Evolutionary conservation across 1,140 invertebrate genomes (phyloP).

Genomic region (Harpegnathos saltator): DNA sequence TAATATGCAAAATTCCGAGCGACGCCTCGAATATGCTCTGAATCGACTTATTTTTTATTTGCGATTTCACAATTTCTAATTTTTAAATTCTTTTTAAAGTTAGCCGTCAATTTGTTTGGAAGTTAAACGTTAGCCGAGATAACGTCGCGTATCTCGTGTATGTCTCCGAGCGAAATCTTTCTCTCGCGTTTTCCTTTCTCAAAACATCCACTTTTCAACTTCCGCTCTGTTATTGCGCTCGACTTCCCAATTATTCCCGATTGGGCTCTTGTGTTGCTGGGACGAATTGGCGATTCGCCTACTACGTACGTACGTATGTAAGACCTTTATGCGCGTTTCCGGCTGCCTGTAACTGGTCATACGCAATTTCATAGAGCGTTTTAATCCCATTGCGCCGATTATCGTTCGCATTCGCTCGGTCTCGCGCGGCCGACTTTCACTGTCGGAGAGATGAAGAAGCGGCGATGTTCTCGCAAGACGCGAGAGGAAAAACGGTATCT

Average conservation of each 20-base stretch:
- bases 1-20: not conserved
- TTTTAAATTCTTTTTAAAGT: too few species aligned
- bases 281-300: slow-evolving; percentile 25
- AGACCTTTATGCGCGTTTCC: slow-evolving; percentile 7
- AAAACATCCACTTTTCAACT: not conserved
- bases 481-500: not conserved
- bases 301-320: not conserved
- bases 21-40: not conserved
- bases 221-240: not conserved
- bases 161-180: too few species aligned
- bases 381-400: not conserved
- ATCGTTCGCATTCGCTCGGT: slow-evolving; percentile 13
- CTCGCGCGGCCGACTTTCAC: slow-evolving; percentile 50
- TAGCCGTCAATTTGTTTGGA: too few species aligned
- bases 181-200: too few species aligned
- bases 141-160: too few species aligned
- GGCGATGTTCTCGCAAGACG: not conserved
- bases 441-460: not conserved
- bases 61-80: too few species aligned
- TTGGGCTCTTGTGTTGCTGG: not conserved
- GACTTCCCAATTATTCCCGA: slow-evolving; percentile 32
- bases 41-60: slow-evolving; percentile 5
- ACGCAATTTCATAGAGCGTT: not conserved
- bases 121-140: too few species aligned
- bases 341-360: slow-evolving; percentile 1